These are phyloP conservation scores for Aleiodes alternator DNA, from an alignment of 2,888 invertebrate genomes.

Conservation along the genomic window DNA sequence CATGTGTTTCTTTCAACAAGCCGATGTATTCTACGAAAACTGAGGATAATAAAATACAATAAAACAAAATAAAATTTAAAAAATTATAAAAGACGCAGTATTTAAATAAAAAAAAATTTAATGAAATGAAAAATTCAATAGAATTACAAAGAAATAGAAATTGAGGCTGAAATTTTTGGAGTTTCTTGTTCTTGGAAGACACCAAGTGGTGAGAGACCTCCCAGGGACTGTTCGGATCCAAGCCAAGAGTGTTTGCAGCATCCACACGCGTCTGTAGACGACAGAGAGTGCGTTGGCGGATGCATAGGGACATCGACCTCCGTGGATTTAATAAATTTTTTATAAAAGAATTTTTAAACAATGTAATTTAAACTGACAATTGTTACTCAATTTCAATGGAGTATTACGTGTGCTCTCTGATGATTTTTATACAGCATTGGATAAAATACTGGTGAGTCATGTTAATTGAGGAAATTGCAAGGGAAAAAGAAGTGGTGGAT, in stretches of 20 bases:
- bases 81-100: too few relatives aligned
- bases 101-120: too few relatives aligned
- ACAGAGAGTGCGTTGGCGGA: constrained; percentile 43
- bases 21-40: neutral
- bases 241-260: constrained; percentile 41
- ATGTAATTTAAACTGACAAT: constrained; percentile 8
- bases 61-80: too few relatives aligned
- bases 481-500: too few relatives aligned
- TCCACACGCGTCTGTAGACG: constrained; percentile 28
- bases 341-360: neutral
- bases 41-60: too few relatives aligned
- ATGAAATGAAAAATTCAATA: too few relatives aligned
- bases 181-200: constrained; percentile 32
- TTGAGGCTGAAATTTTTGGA: neutral
- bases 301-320: constrained; percentile 46
- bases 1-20: constrained; percentile 16
- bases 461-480: neutral
- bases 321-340: constrained; percentile 31
- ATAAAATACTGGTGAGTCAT: constrained; percentile 44
- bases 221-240: constrained; percentile 43
- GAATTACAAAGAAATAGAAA: too few relatives aligned
- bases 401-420: constrained; percentile 17
- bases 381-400: constrained; percentile 5
- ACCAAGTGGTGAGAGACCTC: constrained; percentile 33
- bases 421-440: constrained; percentile 31